Evolutionary conservation across 2,113 vertebrate species (phyloP).

Genomic region (Pygoscelis adeliae): DNA sequence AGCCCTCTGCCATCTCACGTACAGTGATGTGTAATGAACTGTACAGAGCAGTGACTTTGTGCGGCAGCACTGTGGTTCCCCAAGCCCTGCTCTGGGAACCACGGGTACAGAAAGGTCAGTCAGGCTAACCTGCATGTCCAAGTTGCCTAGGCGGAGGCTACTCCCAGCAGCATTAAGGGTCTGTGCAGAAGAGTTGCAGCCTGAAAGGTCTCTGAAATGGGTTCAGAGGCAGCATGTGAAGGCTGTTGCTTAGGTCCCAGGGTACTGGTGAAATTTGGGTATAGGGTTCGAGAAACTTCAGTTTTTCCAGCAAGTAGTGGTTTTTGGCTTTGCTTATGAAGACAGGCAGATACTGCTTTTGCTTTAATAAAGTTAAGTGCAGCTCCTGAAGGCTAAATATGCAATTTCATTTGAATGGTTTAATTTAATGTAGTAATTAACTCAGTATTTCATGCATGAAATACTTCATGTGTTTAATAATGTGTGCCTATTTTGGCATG

Average conservation of each 20-base stretch:
- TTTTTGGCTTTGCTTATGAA: neutral
- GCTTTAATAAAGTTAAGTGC: neutral
- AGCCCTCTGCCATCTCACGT: fast-evolving
- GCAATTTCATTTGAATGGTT: neutral
- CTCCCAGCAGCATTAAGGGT: neutral
- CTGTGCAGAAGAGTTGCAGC: neutral
- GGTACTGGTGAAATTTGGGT: neutral
- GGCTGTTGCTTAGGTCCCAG: neutral
- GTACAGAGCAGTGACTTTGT: fast-evolving
- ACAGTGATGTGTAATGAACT: fast-evolving
- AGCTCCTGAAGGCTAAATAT: neutral
- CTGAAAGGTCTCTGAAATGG: no score
- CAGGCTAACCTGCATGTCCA: no score
- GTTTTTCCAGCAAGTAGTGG: neutral
- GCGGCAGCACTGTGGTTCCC: neutral
- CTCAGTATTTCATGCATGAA: neutral
- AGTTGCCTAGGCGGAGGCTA: neutral
- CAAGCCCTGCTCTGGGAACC: neutral
- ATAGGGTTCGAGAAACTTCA: neutral
- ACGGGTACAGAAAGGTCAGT: fast-evolving
- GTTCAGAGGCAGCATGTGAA: neutral
- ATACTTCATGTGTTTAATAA: neutral
- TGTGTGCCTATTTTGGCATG: neutral
- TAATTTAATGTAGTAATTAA: conserved; percentile 19
- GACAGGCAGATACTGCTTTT: neutral